Base-by-base conservation (phyloP, 1,140 invertebrate species). In the Tetranychus urticae region DNA sequence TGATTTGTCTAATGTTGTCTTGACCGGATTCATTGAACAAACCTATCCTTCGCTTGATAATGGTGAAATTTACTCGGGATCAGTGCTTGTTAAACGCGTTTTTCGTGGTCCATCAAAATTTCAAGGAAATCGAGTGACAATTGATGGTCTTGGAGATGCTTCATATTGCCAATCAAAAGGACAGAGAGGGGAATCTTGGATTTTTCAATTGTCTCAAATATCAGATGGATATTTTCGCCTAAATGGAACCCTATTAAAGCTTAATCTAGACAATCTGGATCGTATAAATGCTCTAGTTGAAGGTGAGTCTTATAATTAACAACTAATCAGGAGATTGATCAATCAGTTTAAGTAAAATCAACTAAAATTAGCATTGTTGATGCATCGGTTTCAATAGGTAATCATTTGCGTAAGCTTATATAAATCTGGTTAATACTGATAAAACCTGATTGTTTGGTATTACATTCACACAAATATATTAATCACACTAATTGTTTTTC, bases 171-270 rank as follows among this genome's bases (percentile, higher is more conserved):
- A 59, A 8, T 62, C 63, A n/a, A 60, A 63, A 35, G 55, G 23
- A 12, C 14, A 48, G 5, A 13, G 45, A 52, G 52, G 45, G 23
- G 66, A 67, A 56, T 54, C 62, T 1, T 64, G 65, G 60, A 66
- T 67, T 47, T 67, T 66, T 37, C 55, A 65, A 10, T 46, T 67
- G 34, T 60, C 52, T 37, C 64, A 58, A 12, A 50, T 67, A n/a
- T 57, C 62, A 6, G 59, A 61, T 5, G 63, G 65, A 1, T 58
- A 60, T 47, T 67, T 66, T 10, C 56, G 61, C 14, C 37, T 67
- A 31, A 67, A 67, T 58, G 62, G 61, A 36, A 66, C 59, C 33
- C 42, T 66, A 47, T 23, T 65, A 0, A 56, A 62, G 37, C 60
- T 67, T 3, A 65, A 63, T 39, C 37, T 63, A 0, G 46, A 59